Conservation (phyloP, 2,797 vertebrate genomes). For the Spatula clypeata region DNA sequence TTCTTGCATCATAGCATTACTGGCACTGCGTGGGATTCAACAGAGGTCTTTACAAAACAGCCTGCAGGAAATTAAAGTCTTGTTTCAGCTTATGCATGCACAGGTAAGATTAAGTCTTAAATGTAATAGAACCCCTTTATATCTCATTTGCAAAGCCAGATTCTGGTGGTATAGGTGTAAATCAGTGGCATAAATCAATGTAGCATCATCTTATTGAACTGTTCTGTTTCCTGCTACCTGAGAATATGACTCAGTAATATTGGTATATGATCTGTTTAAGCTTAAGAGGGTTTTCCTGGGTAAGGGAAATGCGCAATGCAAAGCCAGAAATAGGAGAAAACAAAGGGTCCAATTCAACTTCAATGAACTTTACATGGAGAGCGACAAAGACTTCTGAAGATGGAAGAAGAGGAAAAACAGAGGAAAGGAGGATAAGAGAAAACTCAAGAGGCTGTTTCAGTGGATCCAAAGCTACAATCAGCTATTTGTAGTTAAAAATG, state of each 20-base stretch:
- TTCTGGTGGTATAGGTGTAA: not conserved
- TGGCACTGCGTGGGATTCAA: not conserved
- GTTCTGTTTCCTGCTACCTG: not conserved
- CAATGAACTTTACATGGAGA: rapidly evolving
- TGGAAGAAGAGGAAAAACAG: not conserved
- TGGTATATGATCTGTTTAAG: not conserved
- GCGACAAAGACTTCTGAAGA: not conserved
- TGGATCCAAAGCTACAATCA: not conserved
- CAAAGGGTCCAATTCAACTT: not conserved
- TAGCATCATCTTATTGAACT: not conserved
- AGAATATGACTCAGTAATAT: not conserved
- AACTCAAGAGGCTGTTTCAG: not conserved
- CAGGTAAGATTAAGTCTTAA: not conserved
- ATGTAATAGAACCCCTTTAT: not conserved
- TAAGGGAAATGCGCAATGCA: not conserved
- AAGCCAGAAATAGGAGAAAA: not conserved
- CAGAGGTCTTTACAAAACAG: not conserved
- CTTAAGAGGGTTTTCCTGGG: not conserved
- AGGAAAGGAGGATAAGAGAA: not conserved
- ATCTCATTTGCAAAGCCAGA: not conserved
- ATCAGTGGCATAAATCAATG: not conserved
- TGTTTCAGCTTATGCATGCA: not conserved
- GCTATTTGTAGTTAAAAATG: not conserved
- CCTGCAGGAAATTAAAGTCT: not conserved
- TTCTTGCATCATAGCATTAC: not conserved